Base-by-base conservation (phyloP, 2,888 invertebrate genomes). In the Nemapogon koenigi region DNA sequence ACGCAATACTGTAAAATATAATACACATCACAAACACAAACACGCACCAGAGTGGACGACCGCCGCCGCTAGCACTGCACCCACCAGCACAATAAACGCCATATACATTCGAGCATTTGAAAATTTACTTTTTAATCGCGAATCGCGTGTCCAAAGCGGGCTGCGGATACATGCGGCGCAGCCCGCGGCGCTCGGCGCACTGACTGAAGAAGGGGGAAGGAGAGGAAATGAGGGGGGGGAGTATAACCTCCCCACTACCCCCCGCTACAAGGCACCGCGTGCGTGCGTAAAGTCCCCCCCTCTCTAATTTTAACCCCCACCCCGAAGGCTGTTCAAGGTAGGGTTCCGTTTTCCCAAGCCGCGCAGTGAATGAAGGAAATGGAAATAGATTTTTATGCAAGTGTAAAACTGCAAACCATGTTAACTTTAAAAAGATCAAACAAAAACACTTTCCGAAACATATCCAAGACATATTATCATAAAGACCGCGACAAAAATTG, bases 21-120 rank as follows among this genome's bases (percentile, higher is more conserved):
- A n/a, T n/a, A n/a, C n/a, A n/a, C n/a, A n/a, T n/a, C n/a, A n/a
- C n/a, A n/a, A n/a, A n/a, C n/a, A n/a, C n/a, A n/a, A n/a, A n/a
- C n/a, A n/a, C n/a, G n/a, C n/a, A n/a, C n/a, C n/a, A n/a, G n/a
- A n/a, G n/a, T n/a, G n/a, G n/a, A 16, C 18, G 11, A 13, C 52
- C 59, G 57, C 49, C 46, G 75, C 76, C 76, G 60, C 65, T 67
- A 56, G 71, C 70, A 51, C 72, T 72, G 16, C 16, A n/a, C 60
- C 71, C 75, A 67, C 70, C 81, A 85, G 82, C 81, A 85, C 84
- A 85, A 84, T 83, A 83, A 87, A 83, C 87, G 88, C 88, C 88
- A 88, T 87, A 86, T 83, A 85, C 85, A 81, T 82, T 81, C 81
- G 81, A 81, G 83, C 87, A 86, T 86, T 84, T 84, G 85, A 82